Percentiles rank a stretch among this genome's conserved stretches.
phyloP scores from a whole-genome alignment of 2,113 vertebrate genomes.

The Otis tarda region DNA sequence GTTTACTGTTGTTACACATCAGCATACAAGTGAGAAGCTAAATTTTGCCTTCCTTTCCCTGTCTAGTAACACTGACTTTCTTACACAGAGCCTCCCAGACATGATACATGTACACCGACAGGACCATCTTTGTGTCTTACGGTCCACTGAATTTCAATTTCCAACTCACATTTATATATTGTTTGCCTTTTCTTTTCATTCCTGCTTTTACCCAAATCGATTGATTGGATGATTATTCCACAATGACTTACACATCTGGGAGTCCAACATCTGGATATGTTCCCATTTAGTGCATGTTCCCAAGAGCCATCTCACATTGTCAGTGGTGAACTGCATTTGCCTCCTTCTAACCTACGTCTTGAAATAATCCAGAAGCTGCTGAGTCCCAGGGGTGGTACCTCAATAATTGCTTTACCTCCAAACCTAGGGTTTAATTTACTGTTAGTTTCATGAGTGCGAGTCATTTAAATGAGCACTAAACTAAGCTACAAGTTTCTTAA shows the following conservation, averaged over 20 bases:
- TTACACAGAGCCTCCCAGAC: neutral
- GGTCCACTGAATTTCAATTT: neutral
- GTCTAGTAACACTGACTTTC: neutral
- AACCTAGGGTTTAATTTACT: neutral
- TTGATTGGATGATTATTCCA: slow-evolving; percentile 6
- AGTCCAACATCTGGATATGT: slow-evolving; percentile 28
- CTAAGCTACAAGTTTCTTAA: neutral
- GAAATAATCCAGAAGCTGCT: slow-evolving; percentile 43
- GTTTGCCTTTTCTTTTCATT: slow-evolving; percentile 6
- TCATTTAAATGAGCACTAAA: neutral
- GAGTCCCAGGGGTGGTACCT: neutral
- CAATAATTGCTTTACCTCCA: slow-evolving; percentile 11
- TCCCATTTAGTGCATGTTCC: slow-evolving; percentile 2
- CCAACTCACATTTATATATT: neutral
- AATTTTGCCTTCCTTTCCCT: neutral
- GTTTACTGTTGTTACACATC: slow-evolving; percentile 33
- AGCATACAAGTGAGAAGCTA: slow-evolving; percentile 1
- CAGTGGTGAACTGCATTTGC: slow-evolving; percentile 8
- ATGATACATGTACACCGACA: neutral
- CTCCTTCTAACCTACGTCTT: neutral
- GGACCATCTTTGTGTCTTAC: neutral
- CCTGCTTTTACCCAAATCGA: neutral
- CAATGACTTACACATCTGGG: slow-evolving; percentile 31
- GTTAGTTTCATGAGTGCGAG: neutral
- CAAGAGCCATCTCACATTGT: neutral